Evolutionary conservation across 1,140 invertebrate genomes (phyloP), one percentile per base, ranked within the genome.

Genomic region (Dufourea novaeangliae): DNA sequence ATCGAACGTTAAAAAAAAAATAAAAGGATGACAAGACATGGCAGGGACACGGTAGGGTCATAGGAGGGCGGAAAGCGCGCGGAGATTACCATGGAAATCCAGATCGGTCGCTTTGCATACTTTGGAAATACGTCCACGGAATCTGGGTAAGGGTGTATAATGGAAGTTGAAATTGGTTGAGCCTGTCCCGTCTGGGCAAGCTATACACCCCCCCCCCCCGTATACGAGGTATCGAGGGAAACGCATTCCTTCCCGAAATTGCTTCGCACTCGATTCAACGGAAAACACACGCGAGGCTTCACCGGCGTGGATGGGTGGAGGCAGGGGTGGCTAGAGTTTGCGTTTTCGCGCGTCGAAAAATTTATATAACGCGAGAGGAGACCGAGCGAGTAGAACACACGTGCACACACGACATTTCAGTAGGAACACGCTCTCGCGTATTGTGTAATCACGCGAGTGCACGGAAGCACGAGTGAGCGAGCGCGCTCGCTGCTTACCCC

Each of bases 121-220:
- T 90, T 88, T 86, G 87, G 86, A 89, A 89, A 88, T 78, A 84
- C 88, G 86, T 84, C 80, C 83, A 85, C 79, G 77, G 82, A 84
- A 79, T 78, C 72, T 85, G 81, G 82, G 87, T 87, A 87, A 89
- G 89, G 90, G 88, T 89, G 88, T 90, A 91, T 92, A 92, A 91
- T 92, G 91, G 91, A 92, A 91, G 90, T 91, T 90, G 91, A 92
- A 92, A 92, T 92, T 92, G 91, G 90, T 92, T 88, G 90, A 90
- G 88, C 90, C 90, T 90, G 91, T 91, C 88, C 90, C 86, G 90
- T 78, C 86, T 86, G 89, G 89, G 89, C 90, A 88, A 87, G 87
- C 88, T 83, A 71, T 67, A 70, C n/a, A n/a, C n/a, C n/a, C n/a
- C n/a, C n/a, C n/a, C n/a, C n/a, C n/a, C 76, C 74, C 72, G 82